phyloP scores from a whole-genome alignment of 2,113 vertebrate species.

The Prinia subflava region DNA sequence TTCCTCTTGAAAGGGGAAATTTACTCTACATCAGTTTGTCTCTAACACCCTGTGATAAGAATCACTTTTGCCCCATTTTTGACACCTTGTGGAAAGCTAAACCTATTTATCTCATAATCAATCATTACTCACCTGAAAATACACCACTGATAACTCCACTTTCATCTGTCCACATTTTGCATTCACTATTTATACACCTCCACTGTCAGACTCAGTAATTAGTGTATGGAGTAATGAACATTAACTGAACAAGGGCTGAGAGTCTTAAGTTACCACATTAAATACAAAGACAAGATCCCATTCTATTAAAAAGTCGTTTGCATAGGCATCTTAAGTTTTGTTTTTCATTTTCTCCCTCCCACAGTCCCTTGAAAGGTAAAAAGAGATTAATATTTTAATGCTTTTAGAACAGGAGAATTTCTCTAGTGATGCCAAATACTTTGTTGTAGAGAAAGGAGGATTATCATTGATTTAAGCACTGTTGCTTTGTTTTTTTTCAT shows the following conservation, averaged over 20 bases:
- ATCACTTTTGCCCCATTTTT: neutral
- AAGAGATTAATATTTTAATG: neutral
- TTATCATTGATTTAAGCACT: neutral
- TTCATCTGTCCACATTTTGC: neutral
- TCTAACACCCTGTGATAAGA: neutral
- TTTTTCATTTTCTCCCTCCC: neutral
- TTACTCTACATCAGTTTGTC: neutral
- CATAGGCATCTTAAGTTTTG: neutral
- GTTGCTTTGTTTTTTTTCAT: neutral
- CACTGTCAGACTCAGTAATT: neutral
- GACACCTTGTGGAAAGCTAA: neutral
- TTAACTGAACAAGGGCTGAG: neutral
- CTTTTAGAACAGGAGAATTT: neutral
- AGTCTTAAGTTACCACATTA: neutral
- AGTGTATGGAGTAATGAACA: neutral
- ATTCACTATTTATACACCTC: neutral
- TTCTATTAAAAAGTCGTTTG: neutral
- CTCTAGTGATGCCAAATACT: neutral
- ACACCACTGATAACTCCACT: neutral
- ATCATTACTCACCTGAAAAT: neutral
- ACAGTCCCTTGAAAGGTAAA: neutral
- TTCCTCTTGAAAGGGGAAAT: neutral
- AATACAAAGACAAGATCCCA: neutral
- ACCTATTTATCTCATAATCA: neutral
- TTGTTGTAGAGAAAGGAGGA: neutral